Percentiles rank a stretch among this genome's conserved stretches.
Conservation (phyloP, 1,140 invertebrate species). For the Orius laevigatus region DNA sequence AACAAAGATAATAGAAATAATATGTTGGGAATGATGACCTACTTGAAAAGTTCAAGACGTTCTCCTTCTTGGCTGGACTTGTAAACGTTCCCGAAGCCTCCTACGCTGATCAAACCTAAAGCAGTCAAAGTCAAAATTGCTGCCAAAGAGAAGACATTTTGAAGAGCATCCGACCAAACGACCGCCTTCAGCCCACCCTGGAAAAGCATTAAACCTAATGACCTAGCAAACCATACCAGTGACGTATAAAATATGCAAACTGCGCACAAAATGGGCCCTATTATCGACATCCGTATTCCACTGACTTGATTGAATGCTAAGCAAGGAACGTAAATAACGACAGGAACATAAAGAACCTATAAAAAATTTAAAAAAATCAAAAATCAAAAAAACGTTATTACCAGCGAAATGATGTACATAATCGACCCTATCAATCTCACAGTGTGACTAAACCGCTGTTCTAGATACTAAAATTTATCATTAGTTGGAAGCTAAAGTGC, state of each 20-base stretch:
- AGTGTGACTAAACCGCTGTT: constrained; percentile 43
- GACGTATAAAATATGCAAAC: constrained; percentile 25
- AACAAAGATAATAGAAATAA: constrained; percentile 17
- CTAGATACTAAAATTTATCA: constrained; percentile 44
- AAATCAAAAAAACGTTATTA: constrained; percentile 20
- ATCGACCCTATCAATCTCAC: constrained; percentile 44
- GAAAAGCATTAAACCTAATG: too few relatives aligned
- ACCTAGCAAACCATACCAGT: constrained; percentile 20
- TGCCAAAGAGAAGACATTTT: constrained; percentile 60
- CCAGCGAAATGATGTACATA: constrained; percentile 40
- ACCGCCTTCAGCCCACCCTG: constrained; percentile 61
- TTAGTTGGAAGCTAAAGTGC: too few relatives aligned
- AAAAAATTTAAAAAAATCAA: constrained; percentile 4
- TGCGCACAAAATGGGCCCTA: constrained; percentile 20
- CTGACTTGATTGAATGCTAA: constrained; percentile 26
- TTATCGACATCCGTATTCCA: constrained; percentile 21
- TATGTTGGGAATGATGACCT: constrained; percentile 15
- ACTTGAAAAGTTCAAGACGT: constrained; percentile 48
- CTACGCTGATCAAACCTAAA: constrained; percentile 26
- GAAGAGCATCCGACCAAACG: constrained; percentile 71
- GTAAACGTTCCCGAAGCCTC: constrained; percentile 40
- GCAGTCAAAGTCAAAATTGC: constrained; percentile 27
- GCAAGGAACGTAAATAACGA: constrained; percentile 27
- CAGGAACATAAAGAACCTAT: constrained; percentile 24
- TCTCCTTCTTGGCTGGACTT: constrained; percentile 34